Percentiles rank a stretch among this genome's conserved stretches.
phyloP scores from a whole-genome alignment of 2,113 vertebrate species.

The Craseonycteris thonglongyai region DNA sequence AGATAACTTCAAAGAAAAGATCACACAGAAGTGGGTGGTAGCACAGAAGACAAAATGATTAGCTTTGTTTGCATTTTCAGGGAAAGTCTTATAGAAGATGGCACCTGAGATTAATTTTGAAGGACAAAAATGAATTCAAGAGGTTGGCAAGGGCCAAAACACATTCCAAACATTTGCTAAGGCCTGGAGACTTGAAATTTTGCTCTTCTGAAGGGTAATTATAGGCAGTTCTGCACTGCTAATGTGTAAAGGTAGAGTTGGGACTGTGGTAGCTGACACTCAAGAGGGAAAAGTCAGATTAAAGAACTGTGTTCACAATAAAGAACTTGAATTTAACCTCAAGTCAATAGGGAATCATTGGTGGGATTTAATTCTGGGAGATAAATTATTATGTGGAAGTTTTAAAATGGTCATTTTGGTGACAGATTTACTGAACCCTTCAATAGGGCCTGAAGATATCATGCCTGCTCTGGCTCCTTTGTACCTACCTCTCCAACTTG shows the following conservation, averaged over 20 bases:
- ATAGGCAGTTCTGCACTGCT: background rate
- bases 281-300: background rate
- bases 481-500: background rate
- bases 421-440: background rate
- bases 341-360: background rate
- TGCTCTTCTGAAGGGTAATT: background rate
- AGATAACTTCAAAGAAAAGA: background rate
- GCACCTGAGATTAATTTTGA: constrained; percentile 10
- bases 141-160: background rate
- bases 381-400: background rate
- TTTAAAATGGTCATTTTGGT: background rate
- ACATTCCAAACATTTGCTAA: background rate
- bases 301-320: background rate
- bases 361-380: background rate
- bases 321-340: background rate
- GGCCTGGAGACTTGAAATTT: background rate
- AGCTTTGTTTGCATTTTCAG: background rate
- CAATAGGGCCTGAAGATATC: background rate
- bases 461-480: background rate
- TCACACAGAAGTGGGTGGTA: background rate
- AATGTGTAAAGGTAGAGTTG: background rate
- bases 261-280: background rate
- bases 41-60: background rate
- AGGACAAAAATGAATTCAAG: background rate
- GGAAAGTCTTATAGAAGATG: background rate